Base-by-base conservation (phyloP, 23 tunicate genomes). In the Phallusia fumigata region DNA sequence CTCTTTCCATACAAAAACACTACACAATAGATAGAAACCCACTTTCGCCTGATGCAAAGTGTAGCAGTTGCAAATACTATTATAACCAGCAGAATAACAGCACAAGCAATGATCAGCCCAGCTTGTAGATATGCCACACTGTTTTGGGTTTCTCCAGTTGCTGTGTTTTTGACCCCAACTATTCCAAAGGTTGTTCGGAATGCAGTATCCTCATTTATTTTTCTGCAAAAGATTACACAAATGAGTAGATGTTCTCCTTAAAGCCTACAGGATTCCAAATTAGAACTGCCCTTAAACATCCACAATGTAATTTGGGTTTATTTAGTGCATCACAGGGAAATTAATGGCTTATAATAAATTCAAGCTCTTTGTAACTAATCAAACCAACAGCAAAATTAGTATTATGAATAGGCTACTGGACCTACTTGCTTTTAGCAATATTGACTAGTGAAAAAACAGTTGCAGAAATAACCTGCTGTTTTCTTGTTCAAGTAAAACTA, bases 21-120 rank as follows among this genome's bases (percentile, higher is more conserved):
- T n/a, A n/a, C n/a, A n/a, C n/a, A n/a, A n/a, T n/a, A n/a, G n/a
- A n/a, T n/a, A n/a, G n/a, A n/a, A n/a, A 74, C 86, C 53, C 52
- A 90, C 95, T 80, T 90, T 69, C 86, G 76, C 35, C 84, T 76
- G 86, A 85, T 85, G 76, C 82, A 81, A 11, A 81, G 18, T 73
- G 81, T 80, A 11, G 95, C 86, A 35, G 49, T 76, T n/a, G 89
- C 64, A 35, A 81, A 85, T 32, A 75, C 80, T 18, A 82, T 52
- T 30, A 90, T 77, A 26, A 85, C 69, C 21, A 90, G 35, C 49
- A 85, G 6, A 36, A 90, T 18, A 28, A 65, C 76, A 32, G 81
- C 74, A 31, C 78, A 80, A 0, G 75, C 88, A 19, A 89, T 69
- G 26, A 84, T 75, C 19, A 89, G 51, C 32, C 78, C 80, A 0